These are phyloP conservation scores for Drosophila insularis DNA, from an alignment of 1,140 invertebrate genomes.

Conservation along the genomic window DNA sequence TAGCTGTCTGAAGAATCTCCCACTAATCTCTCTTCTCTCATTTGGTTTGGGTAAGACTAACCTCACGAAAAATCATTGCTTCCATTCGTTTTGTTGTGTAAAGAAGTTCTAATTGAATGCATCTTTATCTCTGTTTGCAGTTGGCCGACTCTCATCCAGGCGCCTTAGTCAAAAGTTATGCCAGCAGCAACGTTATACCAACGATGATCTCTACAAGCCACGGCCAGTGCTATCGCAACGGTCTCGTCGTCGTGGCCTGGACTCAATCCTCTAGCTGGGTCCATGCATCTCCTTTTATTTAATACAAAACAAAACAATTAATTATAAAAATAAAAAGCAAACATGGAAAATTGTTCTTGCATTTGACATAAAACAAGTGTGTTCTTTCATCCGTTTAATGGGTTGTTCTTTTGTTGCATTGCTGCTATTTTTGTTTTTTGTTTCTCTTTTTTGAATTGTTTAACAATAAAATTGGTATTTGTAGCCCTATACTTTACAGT, in stretches of 20 bases:
- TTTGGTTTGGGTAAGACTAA: constrained; percentile 44
- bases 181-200: constrained; percentile 85
- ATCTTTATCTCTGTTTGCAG: constrained; percentile 29
- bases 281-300: neutral
- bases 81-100: neutral
- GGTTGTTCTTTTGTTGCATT: constrained; percentile 32
- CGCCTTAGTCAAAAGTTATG: constrained; percentile 63
- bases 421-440: constrained; percentile 18
- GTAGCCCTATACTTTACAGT: constrained; percentile 51
- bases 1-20: constrained; percentile 30
- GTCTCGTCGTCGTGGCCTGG: constrained; percentile 71
- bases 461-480: constrained; percentile 71
- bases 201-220: constrained; percentile 88
- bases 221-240: constrained; percentile 83
- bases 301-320: constrained; percentile 15
- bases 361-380: constrained; percentile 55
- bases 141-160: constrained; percentile 31
- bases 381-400: constrained; percentile 51
- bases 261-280: constrained; percentile 60
- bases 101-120: neutral
- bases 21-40: constrained; percentile 10
- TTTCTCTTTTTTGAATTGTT: constrained; percentile 45
- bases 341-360: constrained; percentile 52
- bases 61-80: neutral
- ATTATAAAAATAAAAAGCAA: constrained; percentile 48